Conservation (phyloP, 2,888 invertebrate species). For the Gymnosoma rotundatum region DNA sequence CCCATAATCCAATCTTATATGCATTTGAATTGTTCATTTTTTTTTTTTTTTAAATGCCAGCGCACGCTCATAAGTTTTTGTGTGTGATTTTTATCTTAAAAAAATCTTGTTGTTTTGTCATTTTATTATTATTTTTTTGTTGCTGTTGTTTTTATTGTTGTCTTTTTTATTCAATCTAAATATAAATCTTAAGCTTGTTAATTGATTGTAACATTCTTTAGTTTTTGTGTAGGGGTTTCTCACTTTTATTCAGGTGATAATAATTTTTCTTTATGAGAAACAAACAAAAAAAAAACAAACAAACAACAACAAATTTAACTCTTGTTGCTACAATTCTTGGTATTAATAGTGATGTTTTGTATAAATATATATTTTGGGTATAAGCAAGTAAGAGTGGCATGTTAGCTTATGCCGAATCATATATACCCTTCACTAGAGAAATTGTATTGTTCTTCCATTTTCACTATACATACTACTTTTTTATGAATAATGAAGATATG, state of each 20-base stretch:
- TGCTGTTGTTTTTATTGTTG: conserved; percentile 37
- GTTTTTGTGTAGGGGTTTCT: conserved; percentile 64
- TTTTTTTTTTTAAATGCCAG: not conserved
- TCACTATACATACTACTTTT: too few species aligned
- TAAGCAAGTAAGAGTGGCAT: too few species aligned
- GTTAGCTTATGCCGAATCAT: too few species aligned
- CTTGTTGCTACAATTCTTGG: conserved; percentile 48
- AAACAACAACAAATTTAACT: conserved; percentile 37
- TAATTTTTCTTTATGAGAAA: conserved; percentile 2
- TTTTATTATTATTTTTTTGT: conserved; percentile 55
- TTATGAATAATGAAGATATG: too few species aligned
- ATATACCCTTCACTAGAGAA: too few species aligned
- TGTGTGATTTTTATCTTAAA: conserved; percentile 45
- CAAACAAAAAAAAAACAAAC: conserved; percentile 1
- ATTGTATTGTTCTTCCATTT: too few species aligned
- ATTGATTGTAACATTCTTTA: conserved; percentile 78
- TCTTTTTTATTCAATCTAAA: conserved; percentile 46
- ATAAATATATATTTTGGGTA: too few species aligned
- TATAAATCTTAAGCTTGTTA: conserved; percentile 75
- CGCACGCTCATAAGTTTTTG: not conserved
- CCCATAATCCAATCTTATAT: too few species aligned
- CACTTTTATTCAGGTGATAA: conserved; percentile 60
- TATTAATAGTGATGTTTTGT: conserved; percentile 29
- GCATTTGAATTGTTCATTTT: not conserved
- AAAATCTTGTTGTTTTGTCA: conserved; percentile 67